phyloP scores from a whole-genome alignment of 2,888 invertebrate species.

The Nomada fabriciana region DNA sequence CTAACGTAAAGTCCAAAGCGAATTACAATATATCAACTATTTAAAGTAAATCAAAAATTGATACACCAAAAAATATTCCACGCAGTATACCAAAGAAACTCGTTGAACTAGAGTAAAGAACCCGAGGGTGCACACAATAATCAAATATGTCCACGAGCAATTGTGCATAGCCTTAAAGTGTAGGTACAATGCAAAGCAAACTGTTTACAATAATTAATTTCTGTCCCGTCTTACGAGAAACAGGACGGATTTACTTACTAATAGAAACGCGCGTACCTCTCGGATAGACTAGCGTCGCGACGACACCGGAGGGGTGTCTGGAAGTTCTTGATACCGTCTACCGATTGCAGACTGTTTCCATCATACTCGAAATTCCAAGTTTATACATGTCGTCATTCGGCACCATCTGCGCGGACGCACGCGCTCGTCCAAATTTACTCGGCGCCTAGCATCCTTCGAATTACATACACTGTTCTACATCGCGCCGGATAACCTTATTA shows the following conservation, averaged over 20 bases:
- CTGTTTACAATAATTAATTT: constrained; percentile 13
- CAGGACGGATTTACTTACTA: not conserved
- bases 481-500: constrained; percentile 64
- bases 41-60: too few relatives aligned
- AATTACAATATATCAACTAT: too few relatives aligned
- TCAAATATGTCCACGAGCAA: too few relatives aligned
- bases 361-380: constrained; percentile 60
- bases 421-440: constrained; percentile 63
- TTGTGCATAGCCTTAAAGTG: not conserved
- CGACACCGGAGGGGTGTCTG: constrained; percentile 14
- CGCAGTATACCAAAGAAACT: too few relatives aligned
- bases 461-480: constrained; percentile 55
- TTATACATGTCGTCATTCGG: constrained; percentile 59
- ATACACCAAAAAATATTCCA: too few relatives aligned
- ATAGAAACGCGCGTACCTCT: not conserved
- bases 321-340: constrained; percentile 50
- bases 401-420: constrained; percentile 67
- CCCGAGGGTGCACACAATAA: too few relatives aligned
- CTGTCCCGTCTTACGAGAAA: not conserved
- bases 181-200: not conserved
- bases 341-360: constrained; percentile 56
- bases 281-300: constrained; percentile 62
- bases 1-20: too few relatives aligned
- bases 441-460: constrained; percentile 57
- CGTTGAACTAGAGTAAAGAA: too few relatives aligned